A percentile compares a stretch with the other conserved stretches of the same genome.
Evolutionary conservation across 1,140 invertebrate species (phyloP).

Genomic region (Linepithema humile): DNA sequence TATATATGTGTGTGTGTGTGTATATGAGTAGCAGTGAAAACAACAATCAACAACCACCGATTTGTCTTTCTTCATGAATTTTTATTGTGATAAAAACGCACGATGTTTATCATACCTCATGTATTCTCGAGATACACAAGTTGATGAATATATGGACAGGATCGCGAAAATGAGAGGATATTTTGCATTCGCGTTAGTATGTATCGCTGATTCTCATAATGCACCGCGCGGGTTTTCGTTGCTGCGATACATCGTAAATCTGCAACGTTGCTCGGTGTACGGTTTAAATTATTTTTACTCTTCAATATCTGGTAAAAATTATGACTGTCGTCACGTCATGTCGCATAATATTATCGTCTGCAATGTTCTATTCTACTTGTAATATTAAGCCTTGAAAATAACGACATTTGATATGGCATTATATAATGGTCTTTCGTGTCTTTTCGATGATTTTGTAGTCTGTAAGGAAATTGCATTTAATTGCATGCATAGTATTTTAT

Average conservation of each 20-base stretch:
- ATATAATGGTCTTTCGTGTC: neutral
- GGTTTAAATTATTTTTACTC: slow-evolving; percentile 62
- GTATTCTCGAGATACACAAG: slow-evolving; percentile 63
- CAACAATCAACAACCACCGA: neutral
- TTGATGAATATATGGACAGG: slow-evolving; percentile 8
- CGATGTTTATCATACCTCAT: slow-evolving; percentile 74
- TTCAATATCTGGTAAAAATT: slow-evolving; percentile 10
- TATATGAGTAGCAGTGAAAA: neutral
- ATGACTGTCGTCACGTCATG: slow-evolving; percentile 10
- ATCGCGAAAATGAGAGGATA: neutral
- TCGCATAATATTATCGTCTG: neutral
- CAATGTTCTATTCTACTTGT: neutral
- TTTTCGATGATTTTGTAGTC: neutral
- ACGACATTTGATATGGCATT: neutral
- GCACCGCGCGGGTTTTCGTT: slow-evolving; percentile 6
- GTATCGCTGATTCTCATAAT: slow-evolving; percentile 61
- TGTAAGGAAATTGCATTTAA: neutral
- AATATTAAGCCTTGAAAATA: neutral
- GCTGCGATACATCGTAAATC: slow-evolving; percentile 59
- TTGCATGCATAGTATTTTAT: neutral
- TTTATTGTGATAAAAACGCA: slow-evolving; percentile 59
- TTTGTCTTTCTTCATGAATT: neutral
- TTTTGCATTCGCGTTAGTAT: slow-evolving; percentile 9
- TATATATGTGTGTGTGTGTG: no score
- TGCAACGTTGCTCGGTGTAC: slow-evolving; percentile 57